Conservation (phyloP, 2,113 vertebrate species). For the Otis tarda region DNA sequence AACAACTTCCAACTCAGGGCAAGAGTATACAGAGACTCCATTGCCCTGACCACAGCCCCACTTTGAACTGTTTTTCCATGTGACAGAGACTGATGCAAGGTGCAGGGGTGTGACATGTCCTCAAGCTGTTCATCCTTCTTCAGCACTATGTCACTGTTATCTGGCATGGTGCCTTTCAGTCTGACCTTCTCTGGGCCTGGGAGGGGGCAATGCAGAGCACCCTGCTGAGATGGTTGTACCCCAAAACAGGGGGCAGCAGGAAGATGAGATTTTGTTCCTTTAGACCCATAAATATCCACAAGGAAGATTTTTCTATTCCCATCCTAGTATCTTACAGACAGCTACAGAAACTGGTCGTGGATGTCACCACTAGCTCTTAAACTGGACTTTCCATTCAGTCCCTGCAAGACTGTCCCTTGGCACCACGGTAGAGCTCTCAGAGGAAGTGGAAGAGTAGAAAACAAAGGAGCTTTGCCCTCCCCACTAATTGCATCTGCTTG, state of each 20-base stretch:
- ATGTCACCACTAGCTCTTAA: not conserved
- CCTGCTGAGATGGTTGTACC: not conserved
- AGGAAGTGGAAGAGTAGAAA: not conserved
- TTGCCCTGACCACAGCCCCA: not conserved
- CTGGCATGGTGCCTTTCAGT: not conserved
- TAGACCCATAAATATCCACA: not conserved
- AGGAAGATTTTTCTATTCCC: not conserved
- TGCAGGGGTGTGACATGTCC: not conserved
- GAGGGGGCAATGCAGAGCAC: not conserved
- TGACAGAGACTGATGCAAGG: not conserved
- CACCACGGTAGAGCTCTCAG: not conserved
- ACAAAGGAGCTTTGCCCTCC: not conserved
- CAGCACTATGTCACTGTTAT: not conserved
- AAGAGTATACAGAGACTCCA: not conserved
- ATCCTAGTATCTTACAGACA: not conserved
- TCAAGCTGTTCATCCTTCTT: not conserved
- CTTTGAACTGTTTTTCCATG: not conserved
- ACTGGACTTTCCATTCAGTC: not conserved
- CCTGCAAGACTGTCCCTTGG: not conserved
- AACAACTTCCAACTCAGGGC: not conserved
- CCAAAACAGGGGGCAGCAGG: not conserved
- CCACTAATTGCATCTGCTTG: not conserved
- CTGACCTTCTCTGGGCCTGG: not conserved
- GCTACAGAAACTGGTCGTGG: not conserved
- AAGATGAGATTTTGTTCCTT: not conserved